Base-by-base conservation (phyloP, 1,140 invertebrate genomes). In the Apocrypta bakeri region DNA sequence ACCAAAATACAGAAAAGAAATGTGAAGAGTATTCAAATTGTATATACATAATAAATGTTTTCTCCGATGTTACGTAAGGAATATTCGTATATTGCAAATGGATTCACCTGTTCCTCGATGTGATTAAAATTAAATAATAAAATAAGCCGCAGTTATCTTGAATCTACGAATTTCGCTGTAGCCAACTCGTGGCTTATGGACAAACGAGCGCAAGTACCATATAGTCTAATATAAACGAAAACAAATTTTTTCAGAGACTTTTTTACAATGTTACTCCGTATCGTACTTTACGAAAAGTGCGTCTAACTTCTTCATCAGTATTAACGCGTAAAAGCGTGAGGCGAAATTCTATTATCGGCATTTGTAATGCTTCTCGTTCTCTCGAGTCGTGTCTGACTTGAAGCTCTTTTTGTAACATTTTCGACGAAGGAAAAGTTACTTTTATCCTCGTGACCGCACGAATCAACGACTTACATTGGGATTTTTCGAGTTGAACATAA, bases 181-280 rank as follows among this genome's bases (percentile, higher is more conserved):
- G 21, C 12, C n/a, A 31, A 33, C 37, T 37, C n/a, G 37, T 17
- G 27, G 17, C 2, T 66, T 27, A 24, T 66, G 12, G n/a, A 56
- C 17, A 21, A 56, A 21, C 48, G 48, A 61, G 72, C 24, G 25
- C 4, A 1, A 9, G 29, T 27, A 48, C 24, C 37, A 68, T 9
- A 21, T 27, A 68, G 76, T 68, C 64, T 42, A 25, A 68, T n/a
- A 71, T 31, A 29, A 21, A 68, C 25, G 33, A 64, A 25, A 69
- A 33, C 29, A 29, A 12, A 42, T 61, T 37, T 66, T 76, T 82
- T 56, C 33, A 69, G 71, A 68, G 24, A 82, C 27, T 69, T 82
- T 76, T 71, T 78, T 78, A 78, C 63, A 78, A 78, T 78, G 76
- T 78, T 78, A 42, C 29, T 82, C 56, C 31, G 37, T 8, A 11